A percentile compares a stretch with the other conserved stretches of the same genome.
phyloP scores from a whole-genome alignment of 1,140 invertebrate genomes.

The Plutomurus gul region DNA sequence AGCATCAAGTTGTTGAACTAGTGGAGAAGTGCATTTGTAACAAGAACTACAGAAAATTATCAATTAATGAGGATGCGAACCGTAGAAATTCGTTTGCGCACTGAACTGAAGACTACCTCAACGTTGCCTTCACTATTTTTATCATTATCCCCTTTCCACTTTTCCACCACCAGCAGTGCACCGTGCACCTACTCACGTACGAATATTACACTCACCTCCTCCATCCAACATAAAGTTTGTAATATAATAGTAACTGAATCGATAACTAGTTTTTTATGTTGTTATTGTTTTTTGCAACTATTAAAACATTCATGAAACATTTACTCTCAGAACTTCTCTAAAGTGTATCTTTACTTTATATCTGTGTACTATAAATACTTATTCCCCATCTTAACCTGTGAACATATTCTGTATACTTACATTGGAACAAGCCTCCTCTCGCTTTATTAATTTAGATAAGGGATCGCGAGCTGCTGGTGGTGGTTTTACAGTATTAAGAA shows the following conservation, averaged over 20 bases:
- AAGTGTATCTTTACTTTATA: neutral
- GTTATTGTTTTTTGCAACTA: neutral
- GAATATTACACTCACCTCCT: no score
- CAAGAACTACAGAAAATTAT: neutral
- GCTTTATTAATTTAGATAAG: neutral
- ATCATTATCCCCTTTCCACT: no score
- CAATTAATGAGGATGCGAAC: slow-evolving; percentile 2
- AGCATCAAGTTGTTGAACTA: neutral
- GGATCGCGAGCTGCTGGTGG: neutral
- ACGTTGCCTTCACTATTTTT: no score
- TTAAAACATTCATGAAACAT: neutral
- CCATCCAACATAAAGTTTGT: no score
- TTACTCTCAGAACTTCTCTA: neutral
- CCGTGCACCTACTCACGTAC: no score
- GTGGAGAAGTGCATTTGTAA: neutral
- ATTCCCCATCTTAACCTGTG: no score
- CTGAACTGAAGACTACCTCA: neutral
- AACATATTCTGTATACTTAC: no score
- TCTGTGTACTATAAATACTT: neutral
- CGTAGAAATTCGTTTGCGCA: neutral
- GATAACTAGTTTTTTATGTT: neutral
- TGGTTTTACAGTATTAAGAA: no score
- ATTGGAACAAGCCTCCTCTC: neutral
- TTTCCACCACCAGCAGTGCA: no score
- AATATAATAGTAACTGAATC: neutral